These are phyloP conservation scores for Pteruthius melanotis DNA, from an alignment of 2,113 vertebrate genomes.

Conservation along the genomic window DNA sequence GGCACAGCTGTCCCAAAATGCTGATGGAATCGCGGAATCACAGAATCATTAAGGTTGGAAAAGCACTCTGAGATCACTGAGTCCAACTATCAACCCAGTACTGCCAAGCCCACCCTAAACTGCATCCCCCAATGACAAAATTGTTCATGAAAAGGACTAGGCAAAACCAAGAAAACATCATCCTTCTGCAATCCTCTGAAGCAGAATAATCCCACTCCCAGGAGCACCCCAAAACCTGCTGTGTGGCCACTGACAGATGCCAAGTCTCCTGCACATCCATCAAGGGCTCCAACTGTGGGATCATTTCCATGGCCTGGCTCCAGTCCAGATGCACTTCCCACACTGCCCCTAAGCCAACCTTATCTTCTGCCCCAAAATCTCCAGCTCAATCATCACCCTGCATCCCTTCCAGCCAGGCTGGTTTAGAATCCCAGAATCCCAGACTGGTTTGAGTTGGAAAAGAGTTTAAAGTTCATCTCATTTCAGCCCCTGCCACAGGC, in stretches of 20 bases:
- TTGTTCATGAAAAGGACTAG: rapidly evolving
- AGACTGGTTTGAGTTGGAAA: neutral
- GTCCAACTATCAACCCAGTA: neutral
- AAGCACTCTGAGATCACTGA: neutral
- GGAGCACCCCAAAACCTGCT: neutral
- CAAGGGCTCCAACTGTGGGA: rapidly evolving
- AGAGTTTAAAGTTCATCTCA: no score
- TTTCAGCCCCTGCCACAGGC: neutral
- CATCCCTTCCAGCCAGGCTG: no score
- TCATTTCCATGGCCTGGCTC: rapidly evolving
- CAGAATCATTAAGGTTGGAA: neutral
- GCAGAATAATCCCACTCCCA: neutral
- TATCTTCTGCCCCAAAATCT: neutral
- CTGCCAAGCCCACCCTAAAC: neutral
- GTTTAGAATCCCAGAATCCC: neutral
- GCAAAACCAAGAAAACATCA: neutral
- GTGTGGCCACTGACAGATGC: neutral
- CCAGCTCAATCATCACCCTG: neutral
- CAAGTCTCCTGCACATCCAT: neutral
- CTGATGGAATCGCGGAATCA: neutral
- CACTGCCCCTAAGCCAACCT: rapidly evolving
- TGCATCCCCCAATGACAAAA: rapidly evolving
- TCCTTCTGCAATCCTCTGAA: neutral
- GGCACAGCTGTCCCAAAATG: neutral
- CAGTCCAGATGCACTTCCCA: rapidly evolving